Evolutionary conservation across 2,797 vertebrate species (phyloP).

Genomic region (Erpetoichthys calabaricus): DNA sequence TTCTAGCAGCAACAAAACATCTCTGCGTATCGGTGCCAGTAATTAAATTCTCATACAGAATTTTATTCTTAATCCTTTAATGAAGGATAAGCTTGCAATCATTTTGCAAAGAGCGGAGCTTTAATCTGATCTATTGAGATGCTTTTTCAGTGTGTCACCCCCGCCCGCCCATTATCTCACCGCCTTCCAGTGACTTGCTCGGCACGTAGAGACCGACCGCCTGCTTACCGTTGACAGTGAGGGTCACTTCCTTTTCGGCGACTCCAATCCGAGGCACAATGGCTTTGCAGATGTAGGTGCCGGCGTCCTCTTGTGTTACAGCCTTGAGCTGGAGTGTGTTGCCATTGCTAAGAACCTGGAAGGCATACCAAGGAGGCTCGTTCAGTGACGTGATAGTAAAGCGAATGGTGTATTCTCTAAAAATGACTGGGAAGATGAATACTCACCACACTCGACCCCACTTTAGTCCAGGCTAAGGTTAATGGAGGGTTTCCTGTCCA

Average conservation of each 20-base stretch:
- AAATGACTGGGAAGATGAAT: conserved; percentile 17
- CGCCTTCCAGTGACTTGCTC: no score
- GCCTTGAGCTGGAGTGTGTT: conserved; percentile 66
- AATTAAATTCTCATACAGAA: no score
- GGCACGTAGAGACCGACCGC: no score
- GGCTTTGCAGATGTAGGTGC: conserved; percentile 75
- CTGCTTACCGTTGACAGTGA: conserved; percentile 72
- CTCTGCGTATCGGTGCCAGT: no score
- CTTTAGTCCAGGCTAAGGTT: conserved; percentile 78
- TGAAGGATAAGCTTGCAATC: no score
- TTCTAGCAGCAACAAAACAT: no score
- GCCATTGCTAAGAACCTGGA: conserved; percentile 72
- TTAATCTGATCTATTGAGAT: no score
- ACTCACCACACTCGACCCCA: conserved; percentile 60
- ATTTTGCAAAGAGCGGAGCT: no score
- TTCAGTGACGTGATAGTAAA: no score
- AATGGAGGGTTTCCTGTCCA: conserved; percentile 81
- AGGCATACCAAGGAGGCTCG: neutral
- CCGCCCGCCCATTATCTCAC: no score
- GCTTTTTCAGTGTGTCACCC: no score
- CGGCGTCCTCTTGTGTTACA: conserved; percentile 69
- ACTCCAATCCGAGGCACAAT: conserved; percentile 70
- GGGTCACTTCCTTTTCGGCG: conserved; percentile 57
- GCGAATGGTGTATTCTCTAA: conserved; percentile 34
- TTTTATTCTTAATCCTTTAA: no score